These are phyloP conservation scores for Rhipidura dahli DNA, from an alignment of 2,113 vertebrate species.

Conservation along the genomic window DNA sequence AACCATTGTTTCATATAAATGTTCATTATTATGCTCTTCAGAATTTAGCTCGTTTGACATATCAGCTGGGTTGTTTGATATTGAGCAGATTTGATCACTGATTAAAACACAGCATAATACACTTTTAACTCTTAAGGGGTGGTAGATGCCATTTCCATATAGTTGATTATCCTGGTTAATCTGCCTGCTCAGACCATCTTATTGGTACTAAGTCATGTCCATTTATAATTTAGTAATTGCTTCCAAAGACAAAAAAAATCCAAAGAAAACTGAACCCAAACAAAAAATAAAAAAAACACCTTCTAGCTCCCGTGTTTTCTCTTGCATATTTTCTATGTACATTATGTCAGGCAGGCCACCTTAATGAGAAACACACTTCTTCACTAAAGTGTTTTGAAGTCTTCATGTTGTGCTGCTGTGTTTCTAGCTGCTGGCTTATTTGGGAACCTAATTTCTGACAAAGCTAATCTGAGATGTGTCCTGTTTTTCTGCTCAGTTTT, in stretches of 20 bases:
- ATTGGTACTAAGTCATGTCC: neutral
- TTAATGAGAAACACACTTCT: neutral
- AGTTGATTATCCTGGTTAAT: neutral
- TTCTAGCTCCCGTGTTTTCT: neutral
- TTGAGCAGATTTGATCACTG: neutral
- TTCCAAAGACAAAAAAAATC: neutral
- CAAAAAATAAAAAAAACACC: neutral
- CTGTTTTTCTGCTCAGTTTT: neutral
- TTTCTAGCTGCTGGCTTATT: neutral
- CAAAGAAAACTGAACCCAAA: neutral
- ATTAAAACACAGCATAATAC: neutral
- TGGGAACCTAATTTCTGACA: neutral
- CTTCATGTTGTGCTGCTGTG: neutral
- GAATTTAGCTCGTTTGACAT: neutral
- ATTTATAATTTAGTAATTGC: neutral
- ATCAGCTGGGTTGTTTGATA: neutral
- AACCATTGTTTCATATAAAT: neutral
- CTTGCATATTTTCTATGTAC: fast-evolving
- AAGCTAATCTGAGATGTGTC: neutral
- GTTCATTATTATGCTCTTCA: neutral
- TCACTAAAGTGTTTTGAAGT: neutral
- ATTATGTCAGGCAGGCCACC: neutral
- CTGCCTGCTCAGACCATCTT: neutral
- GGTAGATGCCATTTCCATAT: neutral
- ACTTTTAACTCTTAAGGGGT: neutral